phyloP scores from a whole-genome alignment of 2,113 vertebrate species.

The Glaucidium brasilianum region DNA sequence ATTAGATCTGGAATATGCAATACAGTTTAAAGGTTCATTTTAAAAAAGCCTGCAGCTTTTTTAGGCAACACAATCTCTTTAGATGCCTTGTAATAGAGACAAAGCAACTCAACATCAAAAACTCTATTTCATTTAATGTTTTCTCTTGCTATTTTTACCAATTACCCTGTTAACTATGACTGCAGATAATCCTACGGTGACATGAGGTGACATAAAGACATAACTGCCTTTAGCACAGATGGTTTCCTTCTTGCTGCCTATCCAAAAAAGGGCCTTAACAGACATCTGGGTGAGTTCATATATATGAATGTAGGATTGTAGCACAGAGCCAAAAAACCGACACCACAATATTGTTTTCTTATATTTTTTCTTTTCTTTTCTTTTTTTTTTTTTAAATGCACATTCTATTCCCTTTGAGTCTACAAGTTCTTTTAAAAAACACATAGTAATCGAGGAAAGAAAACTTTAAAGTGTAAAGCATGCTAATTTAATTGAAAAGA shows the following conservation, averaged over 20 bases:
- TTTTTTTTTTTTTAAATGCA: not conserved
- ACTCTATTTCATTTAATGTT: not conserved
- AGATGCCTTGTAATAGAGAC: not conserved
- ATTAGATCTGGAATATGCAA: constrained; percentile 85
- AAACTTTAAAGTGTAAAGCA: not conserved
- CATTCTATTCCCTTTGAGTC: not conserved
- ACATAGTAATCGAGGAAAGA: not conserved
- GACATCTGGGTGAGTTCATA: not conserved
- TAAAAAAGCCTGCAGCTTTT: not conserved
- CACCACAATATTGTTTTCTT: not conserved
- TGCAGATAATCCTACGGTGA: not conserved
- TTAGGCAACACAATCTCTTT: not conserved
- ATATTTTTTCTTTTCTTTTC: not conserved
- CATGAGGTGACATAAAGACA: too few relatives aligned
- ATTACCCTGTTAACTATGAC: not conserved
- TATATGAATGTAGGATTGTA: not conserved
- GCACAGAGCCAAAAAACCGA: not conserved
- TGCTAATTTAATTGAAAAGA: not conserved
- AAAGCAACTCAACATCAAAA: not conserved
- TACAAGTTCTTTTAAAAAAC: not conserved
- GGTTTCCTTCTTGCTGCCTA: not conserved
- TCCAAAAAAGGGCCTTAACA: not conserved
- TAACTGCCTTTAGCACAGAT: not conserved
- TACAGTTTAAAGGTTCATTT: not conserved
- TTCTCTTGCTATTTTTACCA: constrained; percentile 2